These are phyloP conservation scores for Melieria crassipennis DNA, from an alignment of 2,888 invertebrate genomes.

Conservation along the genomic window DNA sequence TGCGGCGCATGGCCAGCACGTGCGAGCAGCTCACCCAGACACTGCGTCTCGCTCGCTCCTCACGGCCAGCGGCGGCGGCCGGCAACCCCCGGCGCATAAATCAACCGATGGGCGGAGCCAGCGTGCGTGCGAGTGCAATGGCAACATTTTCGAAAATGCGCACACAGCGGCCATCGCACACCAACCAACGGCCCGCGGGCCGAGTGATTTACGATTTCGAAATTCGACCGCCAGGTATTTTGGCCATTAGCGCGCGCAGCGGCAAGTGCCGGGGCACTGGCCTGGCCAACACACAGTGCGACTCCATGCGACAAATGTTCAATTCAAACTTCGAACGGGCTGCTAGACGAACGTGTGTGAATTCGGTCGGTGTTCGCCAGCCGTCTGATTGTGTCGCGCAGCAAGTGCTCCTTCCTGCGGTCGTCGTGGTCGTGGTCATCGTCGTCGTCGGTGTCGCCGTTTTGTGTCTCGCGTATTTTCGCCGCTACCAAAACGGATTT, in stretches of 20 bases:
- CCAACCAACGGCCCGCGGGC: slow-evolving; percentile 23
- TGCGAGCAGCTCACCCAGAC: slow-evolving; percentile 21
- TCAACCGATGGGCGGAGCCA: slow-evolving; percentile 56
- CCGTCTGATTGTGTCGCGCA: too few relatives aligned
- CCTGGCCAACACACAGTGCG: not conserved
- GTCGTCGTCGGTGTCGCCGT: too few relatives aligned
- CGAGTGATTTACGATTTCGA: slow-evolving; percentile 59
- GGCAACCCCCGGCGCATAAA: slow-evolving; percentile 55
- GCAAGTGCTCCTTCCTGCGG: too few relatives aligned
- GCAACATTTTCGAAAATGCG: slow-evolving; percentile 46
- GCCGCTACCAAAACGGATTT: too few relatives aligned
- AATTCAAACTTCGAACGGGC: slow-evolving; percentile 50
- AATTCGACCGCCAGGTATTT: slow-evolving; percentile 36
- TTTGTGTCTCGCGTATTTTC: too few relatives aligned
- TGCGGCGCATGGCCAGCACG: slow-evolving; percentile 24
- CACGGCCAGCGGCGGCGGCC: slow-evolving; percentile 48
- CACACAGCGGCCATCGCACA: slow-evolving; percentile 25
- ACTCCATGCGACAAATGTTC: not conserved
- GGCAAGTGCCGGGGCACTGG: slow-evolving; percentile 9
- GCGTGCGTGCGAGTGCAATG: slow-evolving; percentile 37
- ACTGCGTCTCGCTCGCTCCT: slow-evolving; percentile 25
- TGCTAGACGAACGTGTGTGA: slow-evolving; percentile 37
- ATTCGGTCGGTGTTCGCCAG: too few relatives aligned
- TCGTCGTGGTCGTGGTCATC: too few relatives aligned
- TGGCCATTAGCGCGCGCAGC: not conserved